phyloP scores from a whole-genome alignment of 2,113 vertebrate genomes.

The Callionymus lyra region DNA sequence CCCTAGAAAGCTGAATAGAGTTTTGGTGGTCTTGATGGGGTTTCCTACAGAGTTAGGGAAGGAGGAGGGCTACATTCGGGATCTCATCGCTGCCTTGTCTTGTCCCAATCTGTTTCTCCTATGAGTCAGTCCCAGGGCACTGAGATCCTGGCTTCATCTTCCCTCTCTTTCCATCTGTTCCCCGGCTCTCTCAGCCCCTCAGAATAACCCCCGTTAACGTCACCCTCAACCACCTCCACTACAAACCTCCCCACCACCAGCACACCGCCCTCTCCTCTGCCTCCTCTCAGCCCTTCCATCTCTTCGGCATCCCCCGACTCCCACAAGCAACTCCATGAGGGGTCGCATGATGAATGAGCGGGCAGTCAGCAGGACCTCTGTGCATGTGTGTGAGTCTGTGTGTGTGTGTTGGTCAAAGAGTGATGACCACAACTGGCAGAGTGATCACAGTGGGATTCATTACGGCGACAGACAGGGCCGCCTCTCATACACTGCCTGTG shows the following conservation, averaged over 20 bases:
- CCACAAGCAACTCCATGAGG: conserved; percentile 83
- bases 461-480: conserved; percentile 84
- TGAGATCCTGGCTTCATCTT: conserved; percentile 7
- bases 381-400: conserved; percentile 19
- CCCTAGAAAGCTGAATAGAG: too few relatives aligned
- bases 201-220: conserved; percentile 8
- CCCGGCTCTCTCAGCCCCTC: conserved; percentile 21
- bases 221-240: conserved; percentile 34
- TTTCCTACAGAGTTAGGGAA: background rate
- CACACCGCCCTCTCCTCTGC: too few relatives aligned
- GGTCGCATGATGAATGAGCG: conserved; percentile 84
- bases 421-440: conserved; percentile 82
- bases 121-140: conserved; percentile 24
- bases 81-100: conserved; percentile 10
- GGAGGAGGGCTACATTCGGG: too few relatives aligned
- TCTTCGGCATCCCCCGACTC: conserved; percentile 72
- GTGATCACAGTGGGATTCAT: conserved; percentile 82
- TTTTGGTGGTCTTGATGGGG: too few relatives aligned
- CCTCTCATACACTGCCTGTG: conserved; percentile 67
- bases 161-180: conserved; percentile 2
- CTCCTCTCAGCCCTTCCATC: conserved; percentile 74
- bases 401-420: conserved; percentile 63
- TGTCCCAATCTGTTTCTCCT: conserved; percentile 7
- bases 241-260: conserved; percentile 38
- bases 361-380: conserved; percentile 65